Percentiles rank a stretch among this genome's conserved stretches.
phyloP scores from a whole-genome alignment of 2,888 invertebrate genomes.

The Eulithis prunata region DNA sequence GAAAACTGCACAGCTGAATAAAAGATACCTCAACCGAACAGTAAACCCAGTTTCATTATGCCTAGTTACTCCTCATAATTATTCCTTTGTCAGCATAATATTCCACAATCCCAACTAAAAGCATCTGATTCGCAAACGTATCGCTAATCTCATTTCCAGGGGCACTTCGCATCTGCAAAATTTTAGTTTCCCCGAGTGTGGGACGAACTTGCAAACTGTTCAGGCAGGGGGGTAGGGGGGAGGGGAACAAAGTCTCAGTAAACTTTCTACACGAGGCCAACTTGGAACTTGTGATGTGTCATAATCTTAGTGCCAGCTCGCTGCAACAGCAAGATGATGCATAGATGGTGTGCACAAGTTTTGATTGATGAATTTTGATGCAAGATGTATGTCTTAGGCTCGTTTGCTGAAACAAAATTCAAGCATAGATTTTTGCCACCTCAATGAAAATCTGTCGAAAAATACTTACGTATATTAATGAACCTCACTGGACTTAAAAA shows the following conservation, averaged over 20 bases:
- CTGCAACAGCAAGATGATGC: constrained; percentile 38
- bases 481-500: too few relatives aligned
- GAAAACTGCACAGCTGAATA: too few relatives aligned
- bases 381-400: background rate
- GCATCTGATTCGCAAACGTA: constrained; percentile 20
- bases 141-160: constrained; percentile 45
- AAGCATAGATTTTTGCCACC: too few relatives aligned
- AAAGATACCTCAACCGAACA: too few relatives aligned
- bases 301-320: constrained; percentile 60
- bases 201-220: constrained; percentile 62
- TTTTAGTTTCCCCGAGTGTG: constrained; percentile 52
- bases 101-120: constrained; percentile 20
- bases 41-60: too few relatives aligned
- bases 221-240: constrained; percentile 44
- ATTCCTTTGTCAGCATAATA: background rate
- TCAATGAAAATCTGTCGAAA: too few relatives aligned
- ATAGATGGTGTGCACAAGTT: background rate
- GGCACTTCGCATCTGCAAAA: constrained; percentile 48
- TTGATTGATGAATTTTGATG: constrained; percentile 6
- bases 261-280: constrained; percentile 68
- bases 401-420: too few relatives aligned
- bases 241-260: constrained; percentile 54
- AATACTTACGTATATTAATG: too few relatives aligned
- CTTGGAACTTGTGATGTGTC: constrained; percentile 67
- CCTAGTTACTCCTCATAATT: background rate